These are phyloP conservation scores for Nesidiocoris tenuis DNA, from an alignment of 2,888 invertebrate species.

Conservation along the genomic window DNA sequence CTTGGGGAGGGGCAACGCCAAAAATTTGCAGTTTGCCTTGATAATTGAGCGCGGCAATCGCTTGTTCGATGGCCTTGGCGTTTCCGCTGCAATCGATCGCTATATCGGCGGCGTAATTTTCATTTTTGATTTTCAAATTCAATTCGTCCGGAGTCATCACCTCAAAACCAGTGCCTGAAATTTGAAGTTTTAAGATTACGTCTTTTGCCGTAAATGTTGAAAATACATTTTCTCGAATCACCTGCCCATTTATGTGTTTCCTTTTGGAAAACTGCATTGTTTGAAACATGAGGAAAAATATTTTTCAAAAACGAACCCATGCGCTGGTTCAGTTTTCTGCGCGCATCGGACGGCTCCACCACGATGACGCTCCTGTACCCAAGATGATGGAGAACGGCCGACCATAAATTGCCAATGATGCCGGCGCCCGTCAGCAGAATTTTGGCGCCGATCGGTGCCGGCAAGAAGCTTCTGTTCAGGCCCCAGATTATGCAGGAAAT, in stretches of 20 bases:
- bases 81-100: slow-evolving; percentile 74
- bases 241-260: no score
- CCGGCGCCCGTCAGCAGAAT: slow-evolving; percentile 70
- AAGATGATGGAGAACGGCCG: slow-evolving; percentile 64
- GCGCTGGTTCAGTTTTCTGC: slow-evolving; percentile 54
- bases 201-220: no score
- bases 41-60: slow-evolving; percentile 59
- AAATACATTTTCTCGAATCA: no score
- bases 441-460: slow-evolving; percentile 62
- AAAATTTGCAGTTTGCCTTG: slow-evolving; percentile 70
- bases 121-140: slow-evolving; percentile 58
- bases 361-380: slow-evolving; percentile 70
- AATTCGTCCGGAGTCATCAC: slow-evolving; percentile 50
- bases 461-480: slow-evolving; percentile 62
- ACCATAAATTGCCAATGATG: slow-evolving; percentile 70
- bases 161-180: slow-evolving; percentile 45
- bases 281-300: no score
- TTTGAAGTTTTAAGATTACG: no score
- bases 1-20: slow-evolving; percentile 59
- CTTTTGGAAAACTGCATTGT: no score
- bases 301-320: no score
- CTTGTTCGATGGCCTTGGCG: slow-evolving; percentile 67
- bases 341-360: slow-evolving; percentile 63
- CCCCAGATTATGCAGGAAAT: slow-evolving; percentile 71
- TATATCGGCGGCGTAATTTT: slow-evolving; percentile 59